Evolutionary conservation across 2,113 vertebrate species (phyloP).

Genomic region (Pica pica): DNA sequence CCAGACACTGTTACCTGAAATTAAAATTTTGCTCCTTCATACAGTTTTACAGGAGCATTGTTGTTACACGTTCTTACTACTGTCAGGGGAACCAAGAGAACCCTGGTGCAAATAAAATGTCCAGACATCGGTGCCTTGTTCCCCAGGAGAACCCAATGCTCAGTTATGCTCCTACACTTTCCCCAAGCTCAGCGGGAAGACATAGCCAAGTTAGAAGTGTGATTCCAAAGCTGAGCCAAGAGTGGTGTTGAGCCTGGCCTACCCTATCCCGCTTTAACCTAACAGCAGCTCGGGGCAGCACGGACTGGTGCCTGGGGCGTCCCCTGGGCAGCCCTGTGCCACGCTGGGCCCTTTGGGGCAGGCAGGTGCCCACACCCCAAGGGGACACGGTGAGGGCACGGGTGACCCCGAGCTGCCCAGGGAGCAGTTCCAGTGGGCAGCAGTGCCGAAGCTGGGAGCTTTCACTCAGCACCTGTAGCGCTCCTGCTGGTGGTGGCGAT

Average conservation of each 20-base stretch:
- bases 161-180: neutral
- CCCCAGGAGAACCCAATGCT: neutral
- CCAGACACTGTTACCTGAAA: neutral
- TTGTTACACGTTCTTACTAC: neutral
- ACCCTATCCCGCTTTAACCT: neutral
- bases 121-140: fast-evolving
- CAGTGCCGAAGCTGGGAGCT: neutral
- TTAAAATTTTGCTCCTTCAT: neutral
- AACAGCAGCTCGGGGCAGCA: neutral
- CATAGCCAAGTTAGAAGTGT: fast-evolving
- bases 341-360: neutral
- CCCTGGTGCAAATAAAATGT: neutral
- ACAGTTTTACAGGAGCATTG: neutral
- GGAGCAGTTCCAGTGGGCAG: fast-evolving
- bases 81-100: neutral
- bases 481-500: fast-evolving
- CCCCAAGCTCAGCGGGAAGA: neutral
- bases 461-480: no score
- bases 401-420: neutral
- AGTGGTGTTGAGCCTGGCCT: neutral
- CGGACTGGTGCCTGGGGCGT: no score
- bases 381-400: no score
- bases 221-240: neutral
- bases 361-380: neutral
- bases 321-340: neutral